Evolutionary conservation across 2,797 vertebrate genomes (phyloP).

Genomic region (Tachyglossus aculeatus): DNA sequence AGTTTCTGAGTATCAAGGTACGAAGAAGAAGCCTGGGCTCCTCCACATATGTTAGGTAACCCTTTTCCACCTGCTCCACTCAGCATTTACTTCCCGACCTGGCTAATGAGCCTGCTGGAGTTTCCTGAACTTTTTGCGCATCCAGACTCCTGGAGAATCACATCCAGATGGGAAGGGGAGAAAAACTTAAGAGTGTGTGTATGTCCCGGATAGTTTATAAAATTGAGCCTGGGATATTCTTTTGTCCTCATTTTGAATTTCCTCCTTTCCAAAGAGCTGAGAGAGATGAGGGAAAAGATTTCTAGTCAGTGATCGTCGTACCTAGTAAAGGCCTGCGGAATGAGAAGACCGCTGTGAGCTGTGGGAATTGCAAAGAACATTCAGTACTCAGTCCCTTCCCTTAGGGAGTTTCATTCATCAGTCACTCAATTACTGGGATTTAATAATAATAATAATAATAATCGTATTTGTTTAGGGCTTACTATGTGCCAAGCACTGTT

Average conservation of each 20-base stretch:
- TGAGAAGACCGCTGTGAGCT: no score
- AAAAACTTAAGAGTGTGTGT: conserved; percentile 26
- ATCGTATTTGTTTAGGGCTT: no score
- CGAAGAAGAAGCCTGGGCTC: background rate
- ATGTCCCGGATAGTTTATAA: conserved; percentile 32
- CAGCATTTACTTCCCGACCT: conserved; percentile 13
- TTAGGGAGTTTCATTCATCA: no score
- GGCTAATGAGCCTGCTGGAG: conserved; percentile 38
- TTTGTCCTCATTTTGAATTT: conserved; percentile 47
- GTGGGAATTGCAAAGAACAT: no score
- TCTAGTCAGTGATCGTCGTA: no score
- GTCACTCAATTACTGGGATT: no score
- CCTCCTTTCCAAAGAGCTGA: conserved; percentile 38
- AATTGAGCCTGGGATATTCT: conserved; percentile 45
- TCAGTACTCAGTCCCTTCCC: no score
- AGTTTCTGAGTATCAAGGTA: conserved; percentile 32
- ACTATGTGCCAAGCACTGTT: no score
- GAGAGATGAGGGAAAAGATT: conserved; percentile 42
- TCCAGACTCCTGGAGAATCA: conserved; percentile 18
- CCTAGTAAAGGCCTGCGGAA: no score
- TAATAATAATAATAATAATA: no score
- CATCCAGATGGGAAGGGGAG: conserved; percentile 35
- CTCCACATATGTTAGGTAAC: conserved; percentile 6
- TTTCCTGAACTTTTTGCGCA: conserved; percentile 35
- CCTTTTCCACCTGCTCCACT: background rate